Percentiles rank a stretch among this genome's conserved stretches.
These are phyloP conservation scores for Anolis sagrei DNA, from an alignment of 2,113 vertebrate genomes.

Conservation along the genomic window DNA sequence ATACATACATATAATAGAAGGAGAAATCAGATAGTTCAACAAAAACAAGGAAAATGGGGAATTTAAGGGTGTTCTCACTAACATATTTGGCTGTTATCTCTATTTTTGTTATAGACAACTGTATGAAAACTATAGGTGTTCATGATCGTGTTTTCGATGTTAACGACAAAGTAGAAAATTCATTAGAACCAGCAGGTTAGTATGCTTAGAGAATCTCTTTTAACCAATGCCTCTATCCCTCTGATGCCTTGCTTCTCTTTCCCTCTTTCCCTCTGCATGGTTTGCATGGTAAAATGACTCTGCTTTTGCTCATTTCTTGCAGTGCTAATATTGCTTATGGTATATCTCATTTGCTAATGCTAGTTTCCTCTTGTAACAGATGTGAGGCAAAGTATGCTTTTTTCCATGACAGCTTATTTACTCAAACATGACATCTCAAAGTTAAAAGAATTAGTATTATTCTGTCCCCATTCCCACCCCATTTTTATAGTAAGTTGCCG, in stretches of 20 bases:
- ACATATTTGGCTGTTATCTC: conserved; percentile 96
- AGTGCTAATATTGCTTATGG: conserved; percentile 63
- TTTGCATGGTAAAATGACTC: conserved; percentile 69
- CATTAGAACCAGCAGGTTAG: conserved; percentile 99
- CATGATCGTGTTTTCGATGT: conserved; percentile 99
- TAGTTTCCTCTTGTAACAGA: conserved; percentile 65
- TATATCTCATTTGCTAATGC: conserved; percentile 64
- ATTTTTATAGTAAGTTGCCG: conserved; percentile 36
- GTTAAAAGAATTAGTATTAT: conserved; percentile 52
- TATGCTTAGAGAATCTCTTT: conserved; percentile 93
- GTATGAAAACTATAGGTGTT: conserved; percentile 99
- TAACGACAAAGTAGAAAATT: conserved; percentile 99
- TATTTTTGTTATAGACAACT: conserved; percentile 99
- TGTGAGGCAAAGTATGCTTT: conserved; percentile 50
- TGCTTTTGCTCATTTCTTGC: conserved; percentile 71
- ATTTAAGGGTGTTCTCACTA: conserved; percentile 86
- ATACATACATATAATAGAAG: conserved; percentile 47
- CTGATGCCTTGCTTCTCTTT: conserved; percentile 74
- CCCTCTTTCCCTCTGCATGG: conserved; percentile 75
- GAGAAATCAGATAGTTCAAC: conserved; percentile 57
- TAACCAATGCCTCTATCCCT: conserved; percentile 82
- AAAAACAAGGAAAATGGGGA: conserved; percentile 67
- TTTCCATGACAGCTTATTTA: conserved; percentile 52
- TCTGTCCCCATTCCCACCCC: conserved; percentile 38
- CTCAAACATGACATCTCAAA: conserved; percentile 36